Evolutionary conservation across 1,140 invertebrate genomes (phyloP), one percentile per base, ranked within the genome.

Genomic region (Drosophila willistoni): DNA sequence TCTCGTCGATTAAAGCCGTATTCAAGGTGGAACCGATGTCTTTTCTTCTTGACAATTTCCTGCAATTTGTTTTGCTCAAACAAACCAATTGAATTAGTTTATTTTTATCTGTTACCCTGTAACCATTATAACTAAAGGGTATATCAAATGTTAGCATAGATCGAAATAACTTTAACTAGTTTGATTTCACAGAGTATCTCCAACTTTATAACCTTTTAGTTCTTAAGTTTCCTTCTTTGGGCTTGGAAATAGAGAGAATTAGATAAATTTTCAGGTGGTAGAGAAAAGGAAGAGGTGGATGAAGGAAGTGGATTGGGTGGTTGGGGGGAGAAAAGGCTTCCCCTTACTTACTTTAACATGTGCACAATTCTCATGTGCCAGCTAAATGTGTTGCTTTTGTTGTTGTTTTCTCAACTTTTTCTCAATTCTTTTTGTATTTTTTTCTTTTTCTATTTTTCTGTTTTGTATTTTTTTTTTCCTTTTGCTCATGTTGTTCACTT

Each of bases 21-120:
- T 80, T 77, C 77, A 87, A 87, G 83, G 84, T 87, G 83, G 84
- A 87, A 89, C 84, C 73, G 59, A 85, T 71, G 65, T 51, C 44
- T 51, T 51, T 5, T 60, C 61, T 71, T 60, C 77, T 79, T 68
- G 78, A 80, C 83, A 69, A 83, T 87, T 87, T 87, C 84, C 83
- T 87, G 84, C 73, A 83, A 87, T 87, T 89, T 82, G 61, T 57
- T 44, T 51, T 51, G 44, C 17, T 51, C 44, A 51, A 51, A 51
- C 44, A 51, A 51, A 51, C 44, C 44, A 51, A 51, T 51, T 51
- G 42, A 54, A 57, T 62, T 54, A 29, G 70, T 36, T 73, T 61
- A 4, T 41, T 19, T 51, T 41, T 71, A 60, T 65, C 64, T 25
- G 3, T 55, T 64, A 22, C 44, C 44, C 66, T 71, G 13, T 56